phyloP scores from a whole-genome alignment of 2,888 invertebrate species.

The Schrankia costaestrigalis region DNA sequence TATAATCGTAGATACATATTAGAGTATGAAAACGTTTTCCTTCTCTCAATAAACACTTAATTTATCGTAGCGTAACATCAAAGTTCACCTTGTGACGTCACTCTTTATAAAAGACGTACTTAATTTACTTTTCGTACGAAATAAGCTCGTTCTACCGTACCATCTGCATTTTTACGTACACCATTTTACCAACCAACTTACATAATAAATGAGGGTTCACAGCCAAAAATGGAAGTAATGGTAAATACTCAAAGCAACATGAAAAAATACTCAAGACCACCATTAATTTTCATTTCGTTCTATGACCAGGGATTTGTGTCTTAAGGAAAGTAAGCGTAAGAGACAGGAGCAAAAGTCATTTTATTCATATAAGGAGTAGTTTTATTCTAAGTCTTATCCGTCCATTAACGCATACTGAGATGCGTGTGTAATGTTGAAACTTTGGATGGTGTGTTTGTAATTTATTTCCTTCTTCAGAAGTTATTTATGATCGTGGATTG shows the following conservation, averaged over 20 bases:
- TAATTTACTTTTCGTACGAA: conserved; percentile 9
- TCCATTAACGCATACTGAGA: no score
- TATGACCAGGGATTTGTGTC: conserved; percentile 70
- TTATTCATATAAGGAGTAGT: conserved; percentile 33
- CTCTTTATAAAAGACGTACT: no score
- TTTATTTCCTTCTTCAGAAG: neutral
- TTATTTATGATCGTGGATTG: no score
- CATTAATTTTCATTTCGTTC: conserved; percentile 78
- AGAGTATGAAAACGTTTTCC: no score
- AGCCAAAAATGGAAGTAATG: conserved; percentile 76
- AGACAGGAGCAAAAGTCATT: conserved; percentile 37
- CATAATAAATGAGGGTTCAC: conserved; percentile 74
- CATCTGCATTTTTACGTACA: conserved; percentile 62
- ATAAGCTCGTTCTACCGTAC: conserved; percentile 41
- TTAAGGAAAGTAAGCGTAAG: conserved; percentile 56
- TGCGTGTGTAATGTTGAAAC: no score
- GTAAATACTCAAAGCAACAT: conserved; percentile 77
- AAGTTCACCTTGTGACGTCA: no score
- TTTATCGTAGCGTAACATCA: no score
- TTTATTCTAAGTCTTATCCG: conserved; percentile 20
- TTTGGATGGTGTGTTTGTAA: neutral
- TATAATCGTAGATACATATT: no score
- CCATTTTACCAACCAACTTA: conserved; percentile 56
- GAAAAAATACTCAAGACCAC: conserved; percentile 76
- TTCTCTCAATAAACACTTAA: no score